Conservation (phyloP, 1,140 invertebrate species). For the Drosophila nannoptera region DNA sequence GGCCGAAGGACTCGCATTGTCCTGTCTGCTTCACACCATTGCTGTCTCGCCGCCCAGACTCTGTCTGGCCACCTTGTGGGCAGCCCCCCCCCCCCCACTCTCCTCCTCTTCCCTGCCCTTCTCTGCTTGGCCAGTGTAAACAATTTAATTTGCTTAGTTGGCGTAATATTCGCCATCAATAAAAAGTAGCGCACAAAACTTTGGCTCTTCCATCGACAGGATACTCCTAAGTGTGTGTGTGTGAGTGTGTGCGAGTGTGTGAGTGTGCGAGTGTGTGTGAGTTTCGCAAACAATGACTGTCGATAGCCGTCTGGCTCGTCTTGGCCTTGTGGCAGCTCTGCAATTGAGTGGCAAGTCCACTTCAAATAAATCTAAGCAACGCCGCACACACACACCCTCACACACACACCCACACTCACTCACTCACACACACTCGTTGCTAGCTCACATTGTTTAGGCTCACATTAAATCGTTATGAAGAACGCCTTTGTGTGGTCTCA, state of each 20-base stretch:
- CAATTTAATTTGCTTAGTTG: slow-evolving; percentile 78
- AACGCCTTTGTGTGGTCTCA: slow-evolving; percentile 23
- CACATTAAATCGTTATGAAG: slow-evolving; percentile 62
- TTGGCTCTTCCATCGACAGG: slow-evolving; percentile 10
- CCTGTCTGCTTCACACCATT: slow-evolving; percentile 28
- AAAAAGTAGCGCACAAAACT: slow-evolving; percentile 48
- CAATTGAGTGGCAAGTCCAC: slow-evolving; percentile 52
- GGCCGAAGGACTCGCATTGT: slow-evolving; percentile 20
- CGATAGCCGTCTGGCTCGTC: slow-evolving; percentile 53
- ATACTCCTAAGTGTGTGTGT: slow-evolving; percentile 1
- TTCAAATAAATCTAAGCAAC: slow-evolving; percentile 56
- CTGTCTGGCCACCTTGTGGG: slow-evolving; percentile 19
- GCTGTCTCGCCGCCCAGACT: slow-evolving; percentile 20
- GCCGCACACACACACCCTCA: slow-evolving; percentile 14
- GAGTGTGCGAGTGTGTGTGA: slow-evolving; percentile 26
- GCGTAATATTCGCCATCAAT: slow-evolving; percentile 76
- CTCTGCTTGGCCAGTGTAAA: slow-evolving; percentile 72
- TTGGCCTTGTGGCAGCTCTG: slow-evolving; percentile 44
- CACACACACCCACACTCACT: slow-evolving; percentile 10
- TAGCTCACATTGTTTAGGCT: slow-evolving; percentile 9
- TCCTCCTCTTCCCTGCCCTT: too few species aligned
- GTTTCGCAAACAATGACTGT: slow-evolving; percentile 64
- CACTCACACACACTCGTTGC: slow-evolving; percentile 1
- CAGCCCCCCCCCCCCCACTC: too few species aligned
- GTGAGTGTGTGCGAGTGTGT: not conserved